Evolutionary conservation across 2,797 vertebrate genomes (phyloP), one percentile per base, ranked within the genome.

Genomic region (Leuciscus waleckii): DNA sequence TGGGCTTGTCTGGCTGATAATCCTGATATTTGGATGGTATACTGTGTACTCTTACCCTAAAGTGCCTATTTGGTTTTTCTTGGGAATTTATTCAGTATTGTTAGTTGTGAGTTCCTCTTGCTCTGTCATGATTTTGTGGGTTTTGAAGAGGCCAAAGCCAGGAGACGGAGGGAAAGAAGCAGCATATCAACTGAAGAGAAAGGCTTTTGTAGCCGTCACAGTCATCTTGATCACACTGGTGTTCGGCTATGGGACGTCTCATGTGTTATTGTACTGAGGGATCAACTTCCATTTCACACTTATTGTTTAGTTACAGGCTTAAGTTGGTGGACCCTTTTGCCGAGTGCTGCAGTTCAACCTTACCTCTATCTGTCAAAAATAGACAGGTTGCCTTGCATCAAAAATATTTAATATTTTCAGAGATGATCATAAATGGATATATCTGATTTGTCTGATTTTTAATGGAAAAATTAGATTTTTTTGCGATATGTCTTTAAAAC

Each of bases 321-420:
- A 39, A 6, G 79, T 81, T 69, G 65, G 79, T 54, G 46, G 1
- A 37, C 19, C 2, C 79, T 81, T 81, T 17, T 81, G 13, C 79
- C 79, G 69, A 69, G 29, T 29, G 29, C 29, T 29, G 43, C 2
- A 13, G 4, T 81, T 54, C 79, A 69, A n/a, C 65, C 65, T 0
- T 81, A 39, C 46, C 79, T 69, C 46, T 81, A 69, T 4, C 23
- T 81, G 65, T 69, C 79, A 81, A 81, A 70, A 81, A 54, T 11
- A 2, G 17, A 39, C 32, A 81, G 32, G 46, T 39, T 69, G 23
- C 65, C 65, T 19, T 69, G 65, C 46, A 26, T 69, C 1, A 26
- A 70, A 54, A 81, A 69, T 2, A 1, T 23, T 46, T 79, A 21
- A 79, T 16, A 56, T 39, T 37, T 56, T 80, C 14, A 39, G 5